Base-by-base conservation (phyloP, 2,888 invertebrate species). In the Troides aeacus region DNA sequence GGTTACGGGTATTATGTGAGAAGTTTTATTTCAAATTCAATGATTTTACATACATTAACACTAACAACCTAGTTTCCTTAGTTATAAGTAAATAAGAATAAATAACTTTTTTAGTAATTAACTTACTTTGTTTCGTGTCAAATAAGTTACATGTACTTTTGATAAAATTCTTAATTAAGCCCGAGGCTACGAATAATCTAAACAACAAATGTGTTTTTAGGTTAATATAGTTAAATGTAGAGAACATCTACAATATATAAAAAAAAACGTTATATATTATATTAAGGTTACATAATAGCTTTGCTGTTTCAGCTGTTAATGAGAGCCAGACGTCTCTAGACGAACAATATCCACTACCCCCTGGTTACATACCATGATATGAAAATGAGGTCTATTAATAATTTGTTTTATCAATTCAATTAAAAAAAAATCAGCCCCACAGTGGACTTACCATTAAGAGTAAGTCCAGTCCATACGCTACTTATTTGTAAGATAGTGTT, bases 1-100 rank as follows among this genome's bases (percentile, higher is more conserved):
- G 53, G 62, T 57, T 62, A 68, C 62, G 62, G 67, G 62, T 68
- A 68, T 57, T 57, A 56, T 21, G 23, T 1, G 15, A 5, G 21
- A 23, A 46, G n/a, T 65, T 66, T 65, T 64, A 69, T 69, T 66
- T 58, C 23, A 23, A 12, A 3, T 56, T 56, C 15, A 12, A 46
- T 46, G 15, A 46, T 15, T 30, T 30, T 12, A 10, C 42, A 1
- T 46, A 46, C 46, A 12, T 15, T 46, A 15, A 15, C 12, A 46
- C 46, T 46, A 46, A 46, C 12, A 46, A 46, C 46, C 46, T 46
- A 15, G 15, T 15, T 12, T 46, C 15, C n/a, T n/a, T 53, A 53
- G 53, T n/a, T 53, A 53, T 53, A 46, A 15, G 15, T 46, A 18
- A n/a, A 5, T 18, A 6, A 4, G 5, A 50, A 15, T 17, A 15